Evolutionary conservation across 2,888 invertebrate genomes (phyloP).

Genomic region (Smittia sp.): DNA sequence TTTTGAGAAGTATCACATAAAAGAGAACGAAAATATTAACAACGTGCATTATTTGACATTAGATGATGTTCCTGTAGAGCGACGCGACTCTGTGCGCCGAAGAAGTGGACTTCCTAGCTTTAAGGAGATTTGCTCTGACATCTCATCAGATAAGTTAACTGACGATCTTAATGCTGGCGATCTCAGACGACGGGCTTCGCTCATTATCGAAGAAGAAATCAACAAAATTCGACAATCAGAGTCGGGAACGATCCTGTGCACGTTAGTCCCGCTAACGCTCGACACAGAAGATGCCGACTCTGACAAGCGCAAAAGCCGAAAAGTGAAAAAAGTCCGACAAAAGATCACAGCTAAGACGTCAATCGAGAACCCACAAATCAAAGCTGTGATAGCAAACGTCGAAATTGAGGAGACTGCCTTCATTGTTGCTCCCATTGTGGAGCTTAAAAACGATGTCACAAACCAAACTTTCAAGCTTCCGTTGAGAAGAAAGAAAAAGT

Average conservation of each 20-base stretch:
- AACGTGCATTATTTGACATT: constrained; percentile 43
- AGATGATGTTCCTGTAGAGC: constrained; percentile 46
- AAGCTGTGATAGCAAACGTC: constrained; percentile 30
- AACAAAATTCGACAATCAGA: constrained; percentile 52
- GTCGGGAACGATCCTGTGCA: constrained; percentile 46
- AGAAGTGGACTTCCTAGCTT: constrained; percentile 55
- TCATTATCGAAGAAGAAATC: constrained; percentile 61
- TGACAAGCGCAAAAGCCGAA: constrained; percentile 45
- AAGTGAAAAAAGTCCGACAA: constrained; percentile 46
- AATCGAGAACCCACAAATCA: constrained; percentile 43
- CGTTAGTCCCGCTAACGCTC: constrained; percentile 31
- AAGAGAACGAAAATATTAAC: constrained; percentile 56
- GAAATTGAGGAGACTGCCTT: constrained; percentile 37
- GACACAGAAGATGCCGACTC: constrained; percentile 42
- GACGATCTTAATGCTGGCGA: constrained; percentile 59
- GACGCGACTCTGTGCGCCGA: constrained; percentile 47
- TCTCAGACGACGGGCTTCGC: constrained; percentile 52
- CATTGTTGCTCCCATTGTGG: neutral
- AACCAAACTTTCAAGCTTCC: constrained; percentile 9
- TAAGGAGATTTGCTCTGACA: constrained; percentile 58
- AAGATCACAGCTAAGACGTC: constrained; percentile 46
- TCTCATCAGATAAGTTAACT: constrained; percentile 56
- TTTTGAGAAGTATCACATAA: constrained; percentile 71
- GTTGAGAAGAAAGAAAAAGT: constrained; percentile 31
- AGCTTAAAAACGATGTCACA: neutral